A percentile compares a stretch with the other conserved stretches of the same genome.
phyloP scores from a whole-genome alignment of 2,888 invertebrate genomes.

The Nomada fabriciana region DNA sequence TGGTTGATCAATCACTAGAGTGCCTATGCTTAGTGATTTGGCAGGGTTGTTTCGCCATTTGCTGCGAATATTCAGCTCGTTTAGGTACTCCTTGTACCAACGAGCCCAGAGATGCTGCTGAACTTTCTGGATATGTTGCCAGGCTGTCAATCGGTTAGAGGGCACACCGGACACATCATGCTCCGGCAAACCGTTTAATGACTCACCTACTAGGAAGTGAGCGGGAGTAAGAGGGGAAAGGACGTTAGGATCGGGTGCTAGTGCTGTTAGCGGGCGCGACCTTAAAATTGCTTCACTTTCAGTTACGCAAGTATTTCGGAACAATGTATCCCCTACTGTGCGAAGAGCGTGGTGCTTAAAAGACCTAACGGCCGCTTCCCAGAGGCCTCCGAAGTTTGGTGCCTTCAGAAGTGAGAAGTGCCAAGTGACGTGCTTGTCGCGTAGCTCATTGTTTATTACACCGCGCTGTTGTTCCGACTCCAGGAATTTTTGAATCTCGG shows the following conservation, averaged over 20 bases:
- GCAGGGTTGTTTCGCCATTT: neutral
- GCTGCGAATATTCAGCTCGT: neutral
- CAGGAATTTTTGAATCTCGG: no score
- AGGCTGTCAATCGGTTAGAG: neutral
- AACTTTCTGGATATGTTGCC: neutral
- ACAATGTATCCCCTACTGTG: neutral
- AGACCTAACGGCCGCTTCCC: conserved; percentile 2
- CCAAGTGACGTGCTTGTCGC: neutral
- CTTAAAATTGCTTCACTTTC: conserved; percentile 13
- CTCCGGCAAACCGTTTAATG: neutral
- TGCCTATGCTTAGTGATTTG: neutral
- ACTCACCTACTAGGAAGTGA: conserved; percentile 17
- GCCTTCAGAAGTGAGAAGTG: conserved; percentile 1
- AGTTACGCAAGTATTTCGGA: neutral
- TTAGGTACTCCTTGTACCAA: neutral
- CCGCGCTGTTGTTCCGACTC: no score
- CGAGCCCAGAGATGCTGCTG: conserved; percentile 12
- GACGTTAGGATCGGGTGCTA: conserved; percentile 19
- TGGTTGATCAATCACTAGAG: neutral
- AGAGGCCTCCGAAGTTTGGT: conserved; percentile 9
- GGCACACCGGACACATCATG: neutral
- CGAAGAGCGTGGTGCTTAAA: neutral
- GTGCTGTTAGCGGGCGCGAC: neutral
- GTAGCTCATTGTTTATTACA: no score
- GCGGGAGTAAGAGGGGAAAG: neutral